Percentiles rank a stretch among this genome's conserved stretches.
Conservation (phyloP, 2,888 invertebrate species). For the Amiota mariae region DNA sequence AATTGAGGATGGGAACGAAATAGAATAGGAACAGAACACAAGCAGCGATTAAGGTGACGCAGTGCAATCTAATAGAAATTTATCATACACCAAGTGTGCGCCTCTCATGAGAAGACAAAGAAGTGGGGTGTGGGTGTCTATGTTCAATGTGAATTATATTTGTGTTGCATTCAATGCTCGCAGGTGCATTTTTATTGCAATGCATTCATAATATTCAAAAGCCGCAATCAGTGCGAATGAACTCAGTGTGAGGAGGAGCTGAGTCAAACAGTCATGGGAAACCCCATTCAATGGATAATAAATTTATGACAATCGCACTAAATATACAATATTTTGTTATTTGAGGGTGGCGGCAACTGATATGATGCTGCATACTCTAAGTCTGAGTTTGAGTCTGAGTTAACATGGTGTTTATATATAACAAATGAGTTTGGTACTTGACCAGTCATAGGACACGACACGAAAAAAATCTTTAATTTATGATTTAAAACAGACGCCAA, state of each 20-base stretch:
- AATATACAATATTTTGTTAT: conserved; percentile 43
- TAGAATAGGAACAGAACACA: conserved; percentile 3
- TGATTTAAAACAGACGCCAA: conserved; percentile 23
- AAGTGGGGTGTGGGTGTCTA: no score
- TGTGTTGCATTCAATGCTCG: conserved; percentile 26
- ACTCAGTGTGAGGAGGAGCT: not conserved
- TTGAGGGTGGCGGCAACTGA: no score
- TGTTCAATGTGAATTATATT: no score
- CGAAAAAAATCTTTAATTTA: conserved; percentile 28
- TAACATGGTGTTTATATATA: conserved; percentile 66
- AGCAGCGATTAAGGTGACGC: conserved; percentile 36
- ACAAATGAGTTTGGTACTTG: conserved; percentile 52
- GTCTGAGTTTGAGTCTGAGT: not conserved
- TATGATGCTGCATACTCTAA: not conserved
- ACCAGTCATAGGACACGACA: not conserved
- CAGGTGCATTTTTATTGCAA: conserved; percentile 50
- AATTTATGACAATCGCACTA: conserved; percentile 63
- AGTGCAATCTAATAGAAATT: conserved; percentile 49
- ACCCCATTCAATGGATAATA: conserved; percentile 49
- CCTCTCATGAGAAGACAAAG: conserved; percentile 25
- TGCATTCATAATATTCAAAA: conserved; percentile 56
- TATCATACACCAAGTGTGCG: conserved; percentile 51
- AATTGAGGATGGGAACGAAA: no score
- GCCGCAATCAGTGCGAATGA: conserved; percentile 38
- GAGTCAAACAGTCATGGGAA: not conserved